A percentile compares a stretch with the other conserved stretches of the same genome.
phyloP scores from a whole-genome alignment of 2,113 vertebrate genomes.

The human region GRCh38 chr2:18289501-18290000 shows the following conservation, averaged over 20 bases:
- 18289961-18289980: background rate
- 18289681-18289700: background rate
- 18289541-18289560: background rate
- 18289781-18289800: background rate
- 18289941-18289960: background rate
- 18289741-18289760: background rate
- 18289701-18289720: background rate
- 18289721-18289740: background rate
- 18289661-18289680: background rate
- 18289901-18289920: background rate
- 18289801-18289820: background rate
- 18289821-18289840: background rate
- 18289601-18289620: background rate
- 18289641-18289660: background rate
- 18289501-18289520: background rate
- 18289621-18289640: background rate
- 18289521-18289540: constrained; percentile 10
- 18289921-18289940: constrained; percentile 12
- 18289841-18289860: background rate
- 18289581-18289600: background rate
- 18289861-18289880: background rate
- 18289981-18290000: background rate
- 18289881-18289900: background rate
- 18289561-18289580: background rate
- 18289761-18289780: background rate